Evolutionary conservation across 1,140 invertebrate species (phyloP).

Genomic region (Ruditapes philippinarum): DNA sequence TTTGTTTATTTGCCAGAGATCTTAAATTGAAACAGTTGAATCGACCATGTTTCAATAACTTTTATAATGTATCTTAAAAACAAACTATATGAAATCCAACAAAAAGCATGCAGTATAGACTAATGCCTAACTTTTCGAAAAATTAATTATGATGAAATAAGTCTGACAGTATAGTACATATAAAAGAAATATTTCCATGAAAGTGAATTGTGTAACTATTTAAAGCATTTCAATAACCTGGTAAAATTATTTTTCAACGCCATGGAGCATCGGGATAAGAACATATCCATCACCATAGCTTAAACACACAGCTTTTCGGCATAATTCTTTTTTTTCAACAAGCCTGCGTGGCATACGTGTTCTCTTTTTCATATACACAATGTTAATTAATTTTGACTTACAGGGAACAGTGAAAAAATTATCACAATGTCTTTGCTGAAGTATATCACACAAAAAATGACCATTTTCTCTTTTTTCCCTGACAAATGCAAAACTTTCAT

Average conservation of each 20-base stretch:
- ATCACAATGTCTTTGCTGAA: conserved; percentile 7
- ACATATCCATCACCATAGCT: conserved; percentile 35
- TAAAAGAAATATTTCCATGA: too few species aligned
- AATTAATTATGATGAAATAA: too few species aligned
- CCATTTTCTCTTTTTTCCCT: conserved; percentile 13
- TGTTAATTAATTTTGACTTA: conserved; percentile 61
- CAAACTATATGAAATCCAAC: too few species aligned
- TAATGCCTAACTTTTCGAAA: too few species aligned
- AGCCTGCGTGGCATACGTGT: not conserved
- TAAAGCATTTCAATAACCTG: not conserved
- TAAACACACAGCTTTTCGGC: conserved; percentile 46
- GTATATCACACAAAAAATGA: conserved; percentile 33
- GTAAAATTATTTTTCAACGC: conserved; percentile 21
- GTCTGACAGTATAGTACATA: too few species aligned
- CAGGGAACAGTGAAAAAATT: conserved; percentile 59
- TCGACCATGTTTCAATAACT: too few species aligned
- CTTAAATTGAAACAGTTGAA: too few species aligned
- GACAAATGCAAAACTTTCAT: conserved; percentile 54
- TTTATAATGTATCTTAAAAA: too few species aligned
- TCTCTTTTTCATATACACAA: conserved; percentile 7
- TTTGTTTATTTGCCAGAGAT: too few species aligned
- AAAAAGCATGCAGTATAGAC: too few species aligned
- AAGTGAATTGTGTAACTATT: not conserved
- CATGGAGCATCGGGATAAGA: conserved; percentile 58
- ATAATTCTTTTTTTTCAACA: conserved; percentile 19